A percentile compares a stretch with the other conserved stretches of the same genome.
Conservation (phyloP, 2,888 invertebrate genomes). For the Rhamnusium bicolor region DNA sequence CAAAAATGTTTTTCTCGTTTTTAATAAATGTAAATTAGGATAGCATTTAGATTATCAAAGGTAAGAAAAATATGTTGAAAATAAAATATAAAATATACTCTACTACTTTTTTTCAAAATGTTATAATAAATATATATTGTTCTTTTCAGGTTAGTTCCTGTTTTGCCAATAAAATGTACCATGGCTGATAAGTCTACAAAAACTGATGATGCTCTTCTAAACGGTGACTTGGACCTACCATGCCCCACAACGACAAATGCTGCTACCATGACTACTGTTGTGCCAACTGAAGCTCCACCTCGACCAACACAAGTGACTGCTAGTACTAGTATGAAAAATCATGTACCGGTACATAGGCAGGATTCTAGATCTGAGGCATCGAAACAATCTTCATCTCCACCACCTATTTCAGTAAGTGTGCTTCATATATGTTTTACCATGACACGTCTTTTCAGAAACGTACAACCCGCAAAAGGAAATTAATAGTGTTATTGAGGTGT, state of each 20-base stretch:
- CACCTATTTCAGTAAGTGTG: constrained; percentile 41
- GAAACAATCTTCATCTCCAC: constrained; percentile 43
- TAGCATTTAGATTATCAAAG: too few species aligned
- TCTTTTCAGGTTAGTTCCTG: constrained; percentile 67
- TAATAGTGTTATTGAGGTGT: too few species aligned
- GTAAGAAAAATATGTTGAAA: too few species aligned
- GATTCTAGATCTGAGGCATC: constrained; percentile 51
- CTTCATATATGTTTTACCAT: neutral
- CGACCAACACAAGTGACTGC: constrained; percentile 59
- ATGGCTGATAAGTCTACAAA: constrained; percentile 82
- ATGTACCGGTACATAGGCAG: constrained; percentile 49
- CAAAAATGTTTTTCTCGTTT: too few species aligned
- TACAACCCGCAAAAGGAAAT: too few species aligned
- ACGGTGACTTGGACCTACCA: constrained; percentile 61
- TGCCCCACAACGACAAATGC: constrained; percentile 72
- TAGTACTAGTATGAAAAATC: constrained; percentile 58
- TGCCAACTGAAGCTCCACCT: constrained; percentile 63
- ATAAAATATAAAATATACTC: too few species aligned
- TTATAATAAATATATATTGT: neutral
- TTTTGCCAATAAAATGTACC: constrained; percentile 69
- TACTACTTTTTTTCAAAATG: too few species aligned
- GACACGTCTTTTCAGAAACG: too few species aligned
- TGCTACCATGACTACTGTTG: constrained; percentile 73
- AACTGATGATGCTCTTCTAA: constrained; percentile 74
- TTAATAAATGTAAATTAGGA: too few species aligned